phyloP scores from a whole-genome alignment of 2,113 vertebrate species.

The mouse (Mus musculus) region DNA sequence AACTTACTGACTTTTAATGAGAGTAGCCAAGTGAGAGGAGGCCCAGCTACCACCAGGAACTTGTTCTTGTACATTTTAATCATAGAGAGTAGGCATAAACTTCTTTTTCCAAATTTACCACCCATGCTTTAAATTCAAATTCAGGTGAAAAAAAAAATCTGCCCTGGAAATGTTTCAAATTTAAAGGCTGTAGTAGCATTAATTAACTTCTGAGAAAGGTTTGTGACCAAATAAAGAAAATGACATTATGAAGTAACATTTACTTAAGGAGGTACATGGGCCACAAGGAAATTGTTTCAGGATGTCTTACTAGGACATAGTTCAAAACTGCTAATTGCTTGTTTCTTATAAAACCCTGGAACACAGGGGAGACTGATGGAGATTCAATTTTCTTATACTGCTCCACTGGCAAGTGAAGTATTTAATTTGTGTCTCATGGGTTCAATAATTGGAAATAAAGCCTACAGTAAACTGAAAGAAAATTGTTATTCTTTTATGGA shows the following conservation, averaged over 20 bases:
- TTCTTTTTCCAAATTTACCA: constrained; percentile 17
- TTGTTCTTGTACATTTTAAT: neutral
- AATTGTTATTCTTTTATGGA: neutral
- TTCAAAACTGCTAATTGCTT: constrained; percentile 34
- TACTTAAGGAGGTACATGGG: neutral
- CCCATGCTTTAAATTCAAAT: neutral
- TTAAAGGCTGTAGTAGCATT: neutral
- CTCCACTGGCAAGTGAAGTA: neutral
- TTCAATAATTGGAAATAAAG: neutral
- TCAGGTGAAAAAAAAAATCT: neutral
- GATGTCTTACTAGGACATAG: neutral
- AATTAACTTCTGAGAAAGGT: neutral
- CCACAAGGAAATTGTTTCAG: constrained; percentile 34
- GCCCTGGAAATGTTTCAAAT: neutral
- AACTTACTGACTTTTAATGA: neutral
- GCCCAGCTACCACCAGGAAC: neutral
- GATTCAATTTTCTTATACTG: constrained; percentile 27
- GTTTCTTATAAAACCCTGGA: constrained; percentile 27
- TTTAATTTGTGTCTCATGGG: constrained; percentile 30
- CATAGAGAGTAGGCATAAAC: neutral
- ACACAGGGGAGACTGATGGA: neutral
- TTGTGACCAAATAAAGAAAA: neutral
- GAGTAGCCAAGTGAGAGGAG: neutral
- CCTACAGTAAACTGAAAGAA: neutral
- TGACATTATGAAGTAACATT: neutral